phyloP scores from a whole-genome alignment of 2,888 invertebrate genomes.

The Villa cingulata region DNA sequence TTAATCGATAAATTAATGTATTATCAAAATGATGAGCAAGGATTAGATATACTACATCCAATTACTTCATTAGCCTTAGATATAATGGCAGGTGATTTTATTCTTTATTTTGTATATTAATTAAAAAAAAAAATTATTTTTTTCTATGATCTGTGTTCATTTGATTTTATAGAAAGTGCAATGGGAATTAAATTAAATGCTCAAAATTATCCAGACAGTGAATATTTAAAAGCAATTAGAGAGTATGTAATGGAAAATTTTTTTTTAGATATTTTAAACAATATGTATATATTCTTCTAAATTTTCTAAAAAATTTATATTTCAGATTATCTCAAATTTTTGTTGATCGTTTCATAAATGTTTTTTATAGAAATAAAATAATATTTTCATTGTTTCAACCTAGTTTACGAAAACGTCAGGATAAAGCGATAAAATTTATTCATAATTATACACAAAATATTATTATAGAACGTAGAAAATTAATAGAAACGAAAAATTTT shows the following conservation, averaged over 20 bases:
- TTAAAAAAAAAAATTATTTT: too few relatives aligned
- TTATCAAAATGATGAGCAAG: conserved; percentile 38
- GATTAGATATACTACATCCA: conserved; percentile 16
- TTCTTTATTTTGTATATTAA: too few relatives aligned
- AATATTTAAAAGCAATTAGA: conserved; percentile 62
- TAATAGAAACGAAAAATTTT: not conserved
- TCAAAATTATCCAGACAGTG: conserved; percentile 51
- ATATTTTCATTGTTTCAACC: conserved; percentile 18
- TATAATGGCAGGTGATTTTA: conserved; percentile 12
- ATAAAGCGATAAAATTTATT: conserved; percentile 16
- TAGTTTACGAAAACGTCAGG: conserved; percentile 44
- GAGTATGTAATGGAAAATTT: conserved; percentile 36
- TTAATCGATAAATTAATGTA: conserved; percentile 44
- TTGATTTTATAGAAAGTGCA: conserved; percentile 51
- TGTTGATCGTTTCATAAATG: conserved; percentile 33
- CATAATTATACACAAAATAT: too few relatives aligned
- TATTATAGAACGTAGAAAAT: conserved; percentile 29
- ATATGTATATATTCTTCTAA: too few relatives aligned
- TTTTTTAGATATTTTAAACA: not conserved
- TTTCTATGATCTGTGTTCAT: too few relatives aligned
- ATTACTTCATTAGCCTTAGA: conserved; percentile 1
- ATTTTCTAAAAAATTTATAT: not conserved
- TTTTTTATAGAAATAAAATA: conserved; percentile 28
- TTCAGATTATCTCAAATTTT: conserved; percentile 29
- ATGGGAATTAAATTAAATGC: conserved; percentile 69